Evolutionary conservation across 2,797 vertebrate genomes (phyloP).

Genomic region (Danio aesculapii): DNA sequence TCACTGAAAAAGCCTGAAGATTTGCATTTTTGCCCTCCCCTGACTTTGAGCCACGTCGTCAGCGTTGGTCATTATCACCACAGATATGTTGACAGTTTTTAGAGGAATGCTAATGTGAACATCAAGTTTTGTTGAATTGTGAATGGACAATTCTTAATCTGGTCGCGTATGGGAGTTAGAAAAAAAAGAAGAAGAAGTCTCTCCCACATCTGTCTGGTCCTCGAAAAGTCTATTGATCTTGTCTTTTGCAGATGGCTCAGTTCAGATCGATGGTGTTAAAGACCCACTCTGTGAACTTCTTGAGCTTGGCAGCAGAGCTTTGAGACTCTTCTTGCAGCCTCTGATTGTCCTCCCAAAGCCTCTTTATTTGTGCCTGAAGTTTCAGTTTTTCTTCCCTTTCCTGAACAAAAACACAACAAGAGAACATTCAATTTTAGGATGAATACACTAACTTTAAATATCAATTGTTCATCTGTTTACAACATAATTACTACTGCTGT

Average conservation of each 20-base stretch:
- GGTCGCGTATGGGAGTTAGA: background rate
- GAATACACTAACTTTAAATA: background rate
- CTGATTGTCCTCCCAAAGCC: constrained; percentile 96
- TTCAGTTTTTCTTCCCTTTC: constrained; percentile 94
- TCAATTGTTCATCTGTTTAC: background rate
- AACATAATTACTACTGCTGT: background rate
- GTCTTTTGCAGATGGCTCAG: constrained; percentile 72
- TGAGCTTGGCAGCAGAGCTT: constrained; percentile 93
- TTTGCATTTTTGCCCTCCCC: background rate
- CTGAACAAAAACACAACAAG: constrained; percentile 68
- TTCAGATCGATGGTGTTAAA: constrained; percentile 99
- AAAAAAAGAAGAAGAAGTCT: background rate
- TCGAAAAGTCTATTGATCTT: constrained; percentile 89
- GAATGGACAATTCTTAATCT: constrained; percentile 30
- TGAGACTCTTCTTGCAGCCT: constrained; percentile 95
- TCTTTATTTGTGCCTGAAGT: constrained; percentile 93
- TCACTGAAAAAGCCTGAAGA: constrained; percentile 11
- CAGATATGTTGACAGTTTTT: constrained; percentile 12
- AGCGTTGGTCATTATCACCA: background rate
- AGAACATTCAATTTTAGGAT: background rate
- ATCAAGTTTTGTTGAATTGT: constrained; percentile 38
- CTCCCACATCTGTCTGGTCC: constrained; percentile 79
- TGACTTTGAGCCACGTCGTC: constrained; percentile 17
- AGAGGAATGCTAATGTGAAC: constrained; percentile 22
- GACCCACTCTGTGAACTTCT: constrained; percentile 99